These are phyloP conservation scores for Psylliodes chrysocephalus DNA, from an alignment of 2,888 invertebrate species.

Conservation along the genomic window DNA sequence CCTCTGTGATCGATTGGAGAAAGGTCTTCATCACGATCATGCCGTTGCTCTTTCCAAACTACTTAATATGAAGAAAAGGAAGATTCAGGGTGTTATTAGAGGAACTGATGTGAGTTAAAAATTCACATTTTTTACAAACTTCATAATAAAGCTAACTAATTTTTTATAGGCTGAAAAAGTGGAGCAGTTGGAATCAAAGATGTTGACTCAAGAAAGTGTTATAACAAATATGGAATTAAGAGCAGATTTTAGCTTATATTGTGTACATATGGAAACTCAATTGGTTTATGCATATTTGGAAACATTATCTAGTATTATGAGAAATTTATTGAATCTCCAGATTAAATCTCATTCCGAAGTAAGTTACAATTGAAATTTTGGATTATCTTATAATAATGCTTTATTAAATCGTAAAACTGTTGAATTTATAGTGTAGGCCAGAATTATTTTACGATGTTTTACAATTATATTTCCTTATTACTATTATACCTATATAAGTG, in stretches of 20 bases:
- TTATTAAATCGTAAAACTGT: too few relatives aligned
- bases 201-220: constrained; percentile 72
- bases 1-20: constrained; percentile 71
- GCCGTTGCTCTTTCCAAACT: constrained; percentile 71
- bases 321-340: constrained; percentile 68
- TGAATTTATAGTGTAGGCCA: too few relatives aligned
- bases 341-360: constrained; percentile 69
- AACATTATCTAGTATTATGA: constrained; percentile 69
- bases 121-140: too few relatives aligned
- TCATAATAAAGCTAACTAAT: too few relatives aligned
- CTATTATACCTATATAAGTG: neutral
- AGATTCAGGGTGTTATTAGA: constrained; percentile 72
- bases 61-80: constrained; percentile 70
- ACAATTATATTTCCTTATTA: too few relatives aligned
- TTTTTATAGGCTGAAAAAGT: constrained; percentile 72
- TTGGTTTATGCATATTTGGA: constrained; percentile 71
- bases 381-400: too few relatives aligned
- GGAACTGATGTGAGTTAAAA: constrained; percentile 68
- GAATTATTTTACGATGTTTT: too few relatives aligned
- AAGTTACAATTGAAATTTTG: too few relatives aligned
- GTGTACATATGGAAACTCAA: constrained; percentile 72
- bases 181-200: constrained; percentile 70
- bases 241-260: constrained; percentile 71
- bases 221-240: constrained; percentile 71
- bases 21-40: constrained; percentile 72